Evolutionary conservation across 2,797 vertebrate species (phyloP).

Genomic region (Hafferia zeledoni): DNA sequence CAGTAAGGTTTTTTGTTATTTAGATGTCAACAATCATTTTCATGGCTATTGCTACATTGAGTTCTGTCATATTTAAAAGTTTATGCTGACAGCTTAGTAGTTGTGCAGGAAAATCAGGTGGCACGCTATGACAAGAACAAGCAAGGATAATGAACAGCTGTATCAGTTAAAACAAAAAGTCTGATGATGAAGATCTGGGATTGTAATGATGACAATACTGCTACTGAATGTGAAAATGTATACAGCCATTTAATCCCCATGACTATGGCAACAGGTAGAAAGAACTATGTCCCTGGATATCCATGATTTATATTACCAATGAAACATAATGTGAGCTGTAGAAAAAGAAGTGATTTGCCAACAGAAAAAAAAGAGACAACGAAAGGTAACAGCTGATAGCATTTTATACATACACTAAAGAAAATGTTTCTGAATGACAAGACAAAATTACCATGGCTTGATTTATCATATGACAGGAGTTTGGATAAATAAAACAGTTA

Average conservation of each 20-base stretch:
- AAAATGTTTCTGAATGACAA: neutral
- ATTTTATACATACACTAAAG: neutral
- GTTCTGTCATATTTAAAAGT: conserved; percentile 4
- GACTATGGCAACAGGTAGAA: neutral
- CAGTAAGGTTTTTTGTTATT: neutral
- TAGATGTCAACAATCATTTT: neutral
- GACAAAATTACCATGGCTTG: neutral
- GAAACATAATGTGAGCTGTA: neutral
- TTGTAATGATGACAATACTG: neutral
- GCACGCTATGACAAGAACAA: neutral
- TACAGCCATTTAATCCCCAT: neutral
- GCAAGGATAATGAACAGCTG: neutral
- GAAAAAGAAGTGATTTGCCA: neutral
- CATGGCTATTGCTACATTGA: neutral
- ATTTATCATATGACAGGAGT: neutral
- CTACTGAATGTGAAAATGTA: neutral
- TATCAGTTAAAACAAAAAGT: neutral
- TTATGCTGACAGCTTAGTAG: neutral
- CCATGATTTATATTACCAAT: neutral
- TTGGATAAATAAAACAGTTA: conserved; percentile 1
- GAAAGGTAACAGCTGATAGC: neutral
- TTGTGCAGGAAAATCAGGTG: neutral
- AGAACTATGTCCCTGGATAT: neutral
- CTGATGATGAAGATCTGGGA: neutral
- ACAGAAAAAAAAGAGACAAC: neutral